Conservation (phyloP, 2,888 invertebrate species). For the Exocentrus adspersus region DNA sequence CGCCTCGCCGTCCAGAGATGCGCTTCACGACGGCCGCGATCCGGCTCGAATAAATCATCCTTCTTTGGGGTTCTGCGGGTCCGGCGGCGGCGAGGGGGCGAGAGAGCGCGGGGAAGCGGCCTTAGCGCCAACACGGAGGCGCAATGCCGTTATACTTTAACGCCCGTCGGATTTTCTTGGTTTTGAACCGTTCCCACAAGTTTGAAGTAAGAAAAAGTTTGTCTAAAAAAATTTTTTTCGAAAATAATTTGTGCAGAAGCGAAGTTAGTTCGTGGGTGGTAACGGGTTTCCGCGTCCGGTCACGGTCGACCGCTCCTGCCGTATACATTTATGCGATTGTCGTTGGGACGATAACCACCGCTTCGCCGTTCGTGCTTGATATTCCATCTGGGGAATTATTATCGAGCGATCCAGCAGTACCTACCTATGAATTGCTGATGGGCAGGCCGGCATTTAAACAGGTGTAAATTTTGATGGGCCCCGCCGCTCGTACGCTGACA, state of each 20-base stretch:
- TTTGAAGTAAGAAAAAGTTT: too few species aligned
- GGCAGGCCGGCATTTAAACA: slow-evolving; percentile 5
- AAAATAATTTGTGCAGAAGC: too few species aligned
- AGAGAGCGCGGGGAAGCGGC: not conserved
- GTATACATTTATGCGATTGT: slow-evolving; percentile 19
- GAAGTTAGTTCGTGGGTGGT: too few species aligned
- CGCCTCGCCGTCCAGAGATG: slow-evolving; percentile 47
- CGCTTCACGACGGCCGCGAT: slow-evolving; percentile 53
- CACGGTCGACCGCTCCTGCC: not conserved
- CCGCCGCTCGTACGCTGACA: not conserved
- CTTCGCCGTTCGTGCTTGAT: not conserved
- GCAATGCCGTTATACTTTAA: not conserved
- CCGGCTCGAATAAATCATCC: slow-evolving; percentile 53
- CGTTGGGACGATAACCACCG: slow-evolving; percentile 7
- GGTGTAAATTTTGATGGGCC: slow-evolving; percentile 17
- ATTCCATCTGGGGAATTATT: slow-evolving; percentile 9
- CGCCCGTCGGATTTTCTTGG: too few species aligned
- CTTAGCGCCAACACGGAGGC: slow-evolving; percentile 18
- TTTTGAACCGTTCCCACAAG: too few species aligned
- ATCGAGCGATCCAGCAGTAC: not conserved
- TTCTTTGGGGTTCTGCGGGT: slow-evolving; percentile 15
- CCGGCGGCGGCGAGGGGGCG: slow-evolving; percentile 5
- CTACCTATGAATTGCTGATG: slow-evolving; percentile 10
- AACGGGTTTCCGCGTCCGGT: not conserved
- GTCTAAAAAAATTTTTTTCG: too few species aligned